These are phyloP conservation scores for Phthorimaea operculella DNA, from an alignment of 1,140 invertebrate genomes.

Conservation along the genomic window DNA sequence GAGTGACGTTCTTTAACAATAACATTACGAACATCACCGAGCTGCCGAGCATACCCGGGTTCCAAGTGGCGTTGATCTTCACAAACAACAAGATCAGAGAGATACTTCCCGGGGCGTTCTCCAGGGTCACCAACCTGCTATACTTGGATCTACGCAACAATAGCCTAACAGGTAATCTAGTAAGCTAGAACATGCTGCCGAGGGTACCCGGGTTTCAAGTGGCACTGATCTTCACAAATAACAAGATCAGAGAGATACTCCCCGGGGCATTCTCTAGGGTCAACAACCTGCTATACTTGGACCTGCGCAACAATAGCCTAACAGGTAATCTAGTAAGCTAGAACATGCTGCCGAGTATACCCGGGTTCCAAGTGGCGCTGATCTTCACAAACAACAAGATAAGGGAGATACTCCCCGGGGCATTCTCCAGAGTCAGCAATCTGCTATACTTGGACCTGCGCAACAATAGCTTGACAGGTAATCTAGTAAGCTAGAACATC, in stretches of 20 bases:
- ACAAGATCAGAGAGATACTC: conserved; percentile 70
- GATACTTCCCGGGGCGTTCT: conserved; percentile 74
- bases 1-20: conserved; percentile 59
- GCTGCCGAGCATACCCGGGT: conserved; percentile 38
- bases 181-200: neutral
- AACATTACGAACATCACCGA: conserved; percentile 49
- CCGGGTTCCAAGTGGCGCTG: conserved; percentile 32
- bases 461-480: conserved; percentile 75
- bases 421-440: conserved; percentile 74
- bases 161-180: conserved; percentile 67
- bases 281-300: conserved; percentile 72
- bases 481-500: conserved; percentile 11
- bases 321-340: conserved; percentile 55
- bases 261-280: conserved; percentile 73
- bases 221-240: conserved; percentile 53
- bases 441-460: conserved; percentile 79
- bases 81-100: conserved; percentile 65
- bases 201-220: conserved; percentile 13
- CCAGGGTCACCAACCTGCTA: conserved; percentile 71
- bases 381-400: conserved; percentile 65
- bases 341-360: too few relatives aligned
- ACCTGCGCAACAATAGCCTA: conserved; percentile 78
- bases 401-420: conserved; percentile 68
- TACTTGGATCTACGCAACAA: conserved; percentile 80
- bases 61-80: conserved; percentile 20